Conservation (phyloP, 2,113 vertebrate species). For the Platycercus adscitus region DNA sequence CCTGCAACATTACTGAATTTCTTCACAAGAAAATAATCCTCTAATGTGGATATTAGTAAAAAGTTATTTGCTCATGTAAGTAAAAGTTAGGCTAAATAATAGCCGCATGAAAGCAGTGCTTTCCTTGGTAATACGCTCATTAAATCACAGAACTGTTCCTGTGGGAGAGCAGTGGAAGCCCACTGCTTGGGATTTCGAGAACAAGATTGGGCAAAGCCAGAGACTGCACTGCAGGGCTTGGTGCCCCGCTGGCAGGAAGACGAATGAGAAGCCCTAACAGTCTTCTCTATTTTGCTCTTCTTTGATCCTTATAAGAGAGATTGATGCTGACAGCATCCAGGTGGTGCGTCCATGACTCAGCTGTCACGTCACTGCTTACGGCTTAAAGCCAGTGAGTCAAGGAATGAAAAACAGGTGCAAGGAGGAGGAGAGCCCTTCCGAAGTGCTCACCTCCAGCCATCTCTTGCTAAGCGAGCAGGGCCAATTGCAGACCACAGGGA, state of each 20-base stretch:
- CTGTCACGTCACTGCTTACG: constrained; percentile 65
- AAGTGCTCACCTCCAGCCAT: constrained; percentile 42
- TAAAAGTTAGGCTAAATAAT: neutral
- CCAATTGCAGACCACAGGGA: constrained; percentile 15
- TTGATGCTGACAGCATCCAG: constrained; percentile 72
- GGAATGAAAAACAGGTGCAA: constrained; percentile 67
- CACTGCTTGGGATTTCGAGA: neutral
- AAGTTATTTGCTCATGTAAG: neutral
- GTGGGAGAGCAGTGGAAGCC: constrained; percentile 3
- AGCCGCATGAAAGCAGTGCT: fast-evolving
- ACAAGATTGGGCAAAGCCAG: constrained; percentile 1
- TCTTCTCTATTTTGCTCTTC: constrained; percentile 56
- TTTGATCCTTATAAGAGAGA: constrained; percentile 65
- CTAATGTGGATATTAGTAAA: neutral
- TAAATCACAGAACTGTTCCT: neutral
- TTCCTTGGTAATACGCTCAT: neutral
- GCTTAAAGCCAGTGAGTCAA: constrained; percentile 61
- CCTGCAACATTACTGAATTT: neutral
- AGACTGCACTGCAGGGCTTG: constrained; percentile 2
- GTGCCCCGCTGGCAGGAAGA: constrained; percentile 50
- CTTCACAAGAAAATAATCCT: neutral
- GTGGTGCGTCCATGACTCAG: constrained; percentile 65
- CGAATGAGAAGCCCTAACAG: constrained; percentile 31
- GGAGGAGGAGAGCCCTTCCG: constrained; percentile 50
- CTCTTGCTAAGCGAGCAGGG: neutral